Conservation (phyloP, 2,113 vertebrate genomes). For the Dolichallabes microphthalmus region DNA sequence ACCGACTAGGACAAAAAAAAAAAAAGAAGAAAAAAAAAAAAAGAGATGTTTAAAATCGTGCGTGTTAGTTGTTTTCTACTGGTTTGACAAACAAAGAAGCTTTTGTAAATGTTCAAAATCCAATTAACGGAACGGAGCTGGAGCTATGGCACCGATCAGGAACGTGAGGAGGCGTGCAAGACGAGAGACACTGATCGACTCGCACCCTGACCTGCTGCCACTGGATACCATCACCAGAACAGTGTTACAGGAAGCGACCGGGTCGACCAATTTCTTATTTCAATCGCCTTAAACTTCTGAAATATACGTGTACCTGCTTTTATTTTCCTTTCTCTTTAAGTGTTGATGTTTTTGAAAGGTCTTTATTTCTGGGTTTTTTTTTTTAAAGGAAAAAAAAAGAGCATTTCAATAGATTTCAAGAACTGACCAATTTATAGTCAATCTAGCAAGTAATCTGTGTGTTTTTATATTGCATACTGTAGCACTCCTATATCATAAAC, state of each 20-base stretch:
- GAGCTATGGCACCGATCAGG: constrained; percentile 51
- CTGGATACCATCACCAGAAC: constrained; percentile 70
- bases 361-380: constrained; percentile 69
- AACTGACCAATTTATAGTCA: constrained; percentile 74
- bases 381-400: constrained; percentile 53
- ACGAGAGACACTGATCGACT: constrained; percentile 68
- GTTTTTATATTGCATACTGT: constrained; percentile 81
- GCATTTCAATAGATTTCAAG: constrained; percentile 72
- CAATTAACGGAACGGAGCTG: constrained; percentile 25
- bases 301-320: constrained; percentile 71
- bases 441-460: constrained; percentile 72
- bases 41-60: constrained; percentile 55
- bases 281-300: constrained; percentile 79
- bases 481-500: constrained; percentile 77
- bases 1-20: constrained; percentile 52
- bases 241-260: constrained; percentile 61
- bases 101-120: constrained; percentile 69
- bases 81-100: constrained; percentile 66
- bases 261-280: constrained; percentile 72
- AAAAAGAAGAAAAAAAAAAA: too few species aligned
- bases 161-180: constrained; percentile 61
- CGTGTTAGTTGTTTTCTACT: constrained; percentile 65
- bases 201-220: constrained; percentile 69
- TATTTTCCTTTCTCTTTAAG: constrained; percentile 63
- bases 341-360: constrained; percentile 70